Conservation (phyloP, 1,140 invertebrate species). For the Brachionus angularis region DNA sequence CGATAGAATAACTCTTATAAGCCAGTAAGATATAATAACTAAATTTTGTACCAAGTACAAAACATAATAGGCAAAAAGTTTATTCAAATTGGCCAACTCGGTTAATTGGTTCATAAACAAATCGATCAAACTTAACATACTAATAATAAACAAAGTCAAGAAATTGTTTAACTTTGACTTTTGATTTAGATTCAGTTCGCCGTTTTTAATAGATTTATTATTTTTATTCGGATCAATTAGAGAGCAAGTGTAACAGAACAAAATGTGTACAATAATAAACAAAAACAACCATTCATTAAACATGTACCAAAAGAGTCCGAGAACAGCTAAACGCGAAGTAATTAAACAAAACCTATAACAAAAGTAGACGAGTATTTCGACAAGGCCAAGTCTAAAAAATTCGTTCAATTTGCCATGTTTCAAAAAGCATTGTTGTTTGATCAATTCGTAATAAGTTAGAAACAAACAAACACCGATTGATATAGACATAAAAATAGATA, state of each 20-base stretch:
- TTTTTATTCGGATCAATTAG: neutral
- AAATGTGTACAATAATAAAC: neutral
- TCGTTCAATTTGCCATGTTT: neutral
- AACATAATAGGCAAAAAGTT: conserved; percentile 10
- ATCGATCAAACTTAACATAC: conserved; percentile 12
- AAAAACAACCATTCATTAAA: conserved; percentile 29
- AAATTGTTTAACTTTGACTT: neutral
- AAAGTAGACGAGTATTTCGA: conserved; percentile 34
- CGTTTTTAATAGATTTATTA: neutral
- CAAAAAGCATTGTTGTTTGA: neutral
- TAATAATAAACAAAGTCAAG: neutral
- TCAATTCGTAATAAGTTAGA: conserved; percentile 29
- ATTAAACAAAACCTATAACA: conserved; percentile 40
- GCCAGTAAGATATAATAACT: conserved; percentile 10
- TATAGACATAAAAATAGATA: conserved; percentile 35
- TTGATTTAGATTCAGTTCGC: neutral
- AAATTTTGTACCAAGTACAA: conserved; percentile 17
- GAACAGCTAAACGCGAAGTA: conserved; percentile 12
- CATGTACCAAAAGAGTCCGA: conserved; percentile 17
- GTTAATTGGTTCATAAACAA: conserved; percentile 21
- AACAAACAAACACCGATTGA: conserved; percentile 35
- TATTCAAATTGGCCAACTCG: neutral
- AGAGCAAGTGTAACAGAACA: neutral
- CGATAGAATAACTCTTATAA: neutral
- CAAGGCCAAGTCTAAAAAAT: conserved; percentile 1